These are phyloP conservation scores for Ferrisia virgata DNA, from an alignment of 2,888 invertebrate species.

Conservation along the genomic window DNA sequence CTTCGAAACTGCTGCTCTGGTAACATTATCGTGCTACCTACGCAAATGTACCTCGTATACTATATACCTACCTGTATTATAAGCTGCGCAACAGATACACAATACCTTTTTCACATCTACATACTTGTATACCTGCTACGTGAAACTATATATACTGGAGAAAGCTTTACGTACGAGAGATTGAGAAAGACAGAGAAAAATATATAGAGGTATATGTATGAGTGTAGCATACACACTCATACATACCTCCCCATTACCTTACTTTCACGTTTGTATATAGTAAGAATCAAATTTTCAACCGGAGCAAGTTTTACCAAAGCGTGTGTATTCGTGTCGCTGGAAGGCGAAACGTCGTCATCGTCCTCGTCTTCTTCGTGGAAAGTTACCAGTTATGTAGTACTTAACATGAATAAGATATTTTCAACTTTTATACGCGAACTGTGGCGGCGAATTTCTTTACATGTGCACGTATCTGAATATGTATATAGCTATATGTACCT, in stretches of 20 bases:
- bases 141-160: too few relatives aligned
- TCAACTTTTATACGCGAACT: neutral
- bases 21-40: neutral
- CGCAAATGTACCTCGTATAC: neutral
- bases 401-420: constrained; percentile 14
- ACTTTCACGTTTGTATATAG: too few relatives aligned
- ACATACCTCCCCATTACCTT: too few relatives aligned
- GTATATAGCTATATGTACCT: too few relatives aligned
- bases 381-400: neutral
- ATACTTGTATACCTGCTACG: neutral
- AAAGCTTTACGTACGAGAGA: neutral
- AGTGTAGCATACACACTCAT: too few relatives aligned
- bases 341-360: neutral
- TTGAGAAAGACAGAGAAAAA: neutral
- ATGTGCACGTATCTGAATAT: neutral
- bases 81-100: neutral
- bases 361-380: too few relatives aligned
- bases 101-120: neutral
- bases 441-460: neutral
- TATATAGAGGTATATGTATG: neutral
- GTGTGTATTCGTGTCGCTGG: neutral
- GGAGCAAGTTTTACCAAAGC: neutral
- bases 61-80: neutral
- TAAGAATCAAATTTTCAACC: neutral
- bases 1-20: neutral